phyloP scores from a whole-genome alignment of 2,797 vertebrate genomes.

The Xiphorhynchus erythropygius region DNA sequence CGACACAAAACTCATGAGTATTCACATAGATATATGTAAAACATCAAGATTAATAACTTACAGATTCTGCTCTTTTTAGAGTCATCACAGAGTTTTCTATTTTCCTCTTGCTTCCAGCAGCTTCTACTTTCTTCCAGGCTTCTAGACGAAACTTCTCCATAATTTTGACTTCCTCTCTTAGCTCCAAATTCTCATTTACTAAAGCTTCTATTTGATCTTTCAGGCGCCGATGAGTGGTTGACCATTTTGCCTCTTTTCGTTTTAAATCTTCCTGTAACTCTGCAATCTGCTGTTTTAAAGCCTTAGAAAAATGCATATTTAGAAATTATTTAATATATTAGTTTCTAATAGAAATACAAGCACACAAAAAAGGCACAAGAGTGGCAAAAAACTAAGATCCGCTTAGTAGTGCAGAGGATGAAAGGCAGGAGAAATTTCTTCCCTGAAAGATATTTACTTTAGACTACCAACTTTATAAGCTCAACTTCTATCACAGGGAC shows the following conservation, averaged over 20 bases:
- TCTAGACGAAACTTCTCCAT: conserved; percentile 90
- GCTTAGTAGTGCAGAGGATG: neutral
- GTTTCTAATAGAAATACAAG: neutral
- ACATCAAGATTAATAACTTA: conserved; percentile 44
- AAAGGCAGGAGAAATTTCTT: neutral
- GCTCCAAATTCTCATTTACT: conserved; percentile 83
- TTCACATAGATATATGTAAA: neutral
- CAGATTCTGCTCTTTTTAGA: conserved; percentile 61
- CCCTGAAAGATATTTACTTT: neutral
- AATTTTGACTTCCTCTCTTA: conserved; percentile 85
- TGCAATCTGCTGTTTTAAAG: conserved; percentile 87
- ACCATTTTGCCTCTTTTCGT: conserved; percentile 90
- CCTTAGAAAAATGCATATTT: conserved; percentile 66
- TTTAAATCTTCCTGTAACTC: conserved; percentile 90
- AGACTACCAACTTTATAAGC: neutral
- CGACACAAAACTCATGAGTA: neutral
- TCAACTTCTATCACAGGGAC: neutral
- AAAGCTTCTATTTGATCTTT: conserved; percentile 88
- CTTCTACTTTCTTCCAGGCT: conserved; percentile 84
- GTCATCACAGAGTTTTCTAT: conserved; percentile 3
- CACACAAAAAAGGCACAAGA: neutral
- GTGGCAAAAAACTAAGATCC: neutral
- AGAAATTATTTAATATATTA: neutral
- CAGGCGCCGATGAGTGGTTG: conserved; percentile 83
- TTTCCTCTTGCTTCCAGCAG: conserved; percentile 64